Evolutionary conservation across 2,797 vertebrate genomes (phyloP), one percentile per base, ranked within the genome.

Genomic region (Gila robusta): DNA sequence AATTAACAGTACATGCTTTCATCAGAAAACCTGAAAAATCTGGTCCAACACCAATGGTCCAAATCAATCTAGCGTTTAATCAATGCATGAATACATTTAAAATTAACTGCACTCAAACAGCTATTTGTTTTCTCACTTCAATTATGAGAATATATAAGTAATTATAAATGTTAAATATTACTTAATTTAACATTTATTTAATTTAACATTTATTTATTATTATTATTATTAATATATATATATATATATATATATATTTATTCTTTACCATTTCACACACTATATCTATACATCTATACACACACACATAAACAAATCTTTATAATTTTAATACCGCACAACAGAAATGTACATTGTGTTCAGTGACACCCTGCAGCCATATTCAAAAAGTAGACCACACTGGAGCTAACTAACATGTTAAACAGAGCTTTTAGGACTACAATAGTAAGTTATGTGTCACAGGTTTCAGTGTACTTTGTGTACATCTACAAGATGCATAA

Each of bases 391-490:
- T 28, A 54, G 62, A 66, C 19, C 44, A 85, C 59, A 71, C 19
- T 73, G 62, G 74, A 66, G 70, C 80, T 56, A 85, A 49, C n/a
- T 35, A 73, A 66, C 69, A 82, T 23, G 47, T 88, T 79, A 41
- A 67, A 47, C 47, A 47, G 37, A 39, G 19, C 11, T 16, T 12
- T 10, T 44, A 23, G 17, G 35, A 52, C 44, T 78, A 67, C 54
- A 69, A 81, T 11, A 11, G 77, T n/a, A 56, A 44, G 41, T 44
- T 32, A 11, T 77, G 52, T 37, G 52, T 21, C 54, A 9, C 14
- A 7, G 28, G n/a, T 73, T 62, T 79, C 52, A 41, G 8, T 47
- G 67, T 47, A 39, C 47, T 62, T 78, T 4, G 28, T 26, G 64
- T 44, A 44, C 41, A 44, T 44, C 54, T 23, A 35, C 2, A 2